Conservation (phyloP, 2,888 invertebrate genomes). For the Orthonevra nobilis region DNA sequence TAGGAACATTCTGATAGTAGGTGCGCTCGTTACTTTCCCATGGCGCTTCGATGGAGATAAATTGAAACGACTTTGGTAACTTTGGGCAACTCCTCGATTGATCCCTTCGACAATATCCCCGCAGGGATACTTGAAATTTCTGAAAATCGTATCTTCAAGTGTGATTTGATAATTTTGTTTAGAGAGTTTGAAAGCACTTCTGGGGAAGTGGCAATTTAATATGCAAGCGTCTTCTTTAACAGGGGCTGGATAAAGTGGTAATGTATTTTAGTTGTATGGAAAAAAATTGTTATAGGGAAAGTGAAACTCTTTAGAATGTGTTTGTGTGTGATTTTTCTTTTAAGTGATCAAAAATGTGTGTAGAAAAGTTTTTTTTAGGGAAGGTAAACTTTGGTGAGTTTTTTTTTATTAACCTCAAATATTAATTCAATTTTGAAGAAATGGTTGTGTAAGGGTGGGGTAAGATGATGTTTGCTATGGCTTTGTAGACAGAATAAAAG, state of each 20-base stretch:
- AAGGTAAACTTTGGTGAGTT: too few relatives aligned
- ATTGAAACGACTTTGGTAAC: background rate
- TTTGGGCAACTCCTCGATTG: background rate
- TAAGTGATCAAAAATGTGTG: too few relatives aligned
- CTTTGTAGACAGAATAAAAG: too few relatives aligned
- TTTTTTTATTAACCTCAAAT: too few relatives aligned
- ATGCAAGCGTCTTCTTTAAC: background rate
- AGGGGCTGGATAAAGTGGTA: slow-evolving; percentile 1
- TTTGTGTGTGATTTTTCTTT: too few relatives aligned
- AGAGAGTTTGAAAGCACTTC: slow-evolving; percentile 12
- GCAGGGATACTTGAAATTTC: background rate
- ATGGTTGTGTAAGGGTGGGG: too few relatives aligned
- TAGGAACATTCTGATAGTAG: background rate
- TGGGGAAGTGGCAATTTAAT: background rate
- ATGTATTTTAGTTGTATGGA: too few relatives aligned
- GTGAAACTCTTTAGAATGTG: too few relatives aligned
- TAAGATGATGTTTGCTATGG: too few relatives aligned
- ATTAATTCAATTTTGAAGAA: too few relatives aligned
- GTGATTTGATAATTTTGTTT: slow-evolving; percentile 2
- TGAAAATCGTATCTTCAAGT: slow-evolving; percentile 3
- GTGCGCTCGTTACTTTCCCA: background rate
- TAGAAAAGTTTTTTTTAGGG: too few relatives aligned
- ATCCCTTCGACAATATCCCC: background rate
- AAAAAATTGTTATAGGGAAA: too few relatives aligned
- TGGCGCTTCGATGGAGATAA: background rate